Evolutionary conservation across 2,113 vertebrate species (phyloP), one percentile per base, ranked within the genome.

Genomic region (Jacana jacana): DNA sequence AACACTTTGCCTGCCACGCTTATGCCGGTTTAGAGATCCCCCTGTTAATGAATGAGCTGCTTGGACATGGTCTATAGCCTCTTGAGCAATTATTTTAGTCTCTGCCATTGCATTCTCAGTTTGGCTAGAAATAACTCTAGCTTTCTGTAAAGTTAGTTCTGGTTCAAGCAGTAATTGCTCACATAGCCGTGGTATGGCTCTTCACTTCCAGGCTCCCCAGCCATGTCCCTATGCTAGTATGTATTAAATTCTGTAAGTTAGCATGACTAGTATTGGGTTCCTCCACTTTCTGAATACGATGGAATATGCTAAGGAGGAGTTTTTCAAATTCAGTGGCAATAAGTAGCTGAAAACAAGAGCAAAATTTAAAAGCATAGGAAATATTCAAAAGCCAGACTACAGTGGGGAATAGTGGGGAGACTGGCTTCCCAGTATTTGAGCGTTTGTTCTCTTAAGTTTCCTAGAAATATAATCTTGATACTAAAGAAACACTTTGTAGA

Each of bases 81-180:
- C 85, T 85, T 81, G 73, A 88, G 69, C 78, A 97, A 97, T 96
- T 94, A 93, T 94, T 93, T 93, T 77, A 94, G 73, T 57, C 77
- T 94, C 65, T 95, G 55, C 77, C 60, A 44, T 39, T 82, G 75
- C 61, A 91, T 55, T 89, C 58, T 57, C 52, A 64, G 44, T 88
- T 95, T 97, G 92, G 81, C 93, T 82, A 92, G 68, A 88, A 92
- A 89, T 83, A 95, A 68, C 78, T 83, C 87, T 85, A 86, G 64
- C 78, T 96, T 91, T 93, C 86, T 95, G 70, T 88, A 71, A 94
- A 86, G 92, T 86, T 93, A 79, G 76, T 96, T 95, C 93, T 94
- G 86, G 60, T 96, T 96, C 93, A 97, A 76, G 46, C 81, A 95
- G 49, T 88, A 95, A 95, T 97, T 95, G 87, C 88, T 91, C 82